Conservation (phyloP, 2,888 invertebrate species). For the Drosophila yooni region DNA sequence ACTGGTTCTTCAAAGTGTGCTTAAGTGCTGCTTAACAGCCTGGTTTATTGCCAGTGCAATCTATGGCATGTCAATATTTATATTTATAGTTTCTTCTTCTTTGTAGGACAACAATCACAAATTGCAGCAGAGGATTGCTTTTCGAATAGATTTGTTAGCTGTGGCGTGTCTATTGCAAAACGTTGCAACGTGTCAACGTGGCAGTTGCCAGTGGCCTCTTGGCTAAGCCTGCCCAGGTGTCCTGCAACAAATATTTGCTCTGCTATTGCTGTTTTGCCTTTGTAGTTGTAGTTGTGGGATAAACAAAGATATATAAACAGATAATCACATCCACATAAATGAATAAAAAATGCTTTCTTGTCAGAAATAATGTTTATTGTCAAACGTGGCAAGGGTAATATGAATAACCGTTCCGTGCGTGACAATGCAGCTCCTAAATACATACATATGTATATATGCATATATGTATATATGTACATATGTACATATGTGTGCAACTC, state of each 20-base stretch:
- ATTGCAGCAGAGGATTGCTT: conserved; percentile 2
- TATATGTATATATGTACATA: neutral
- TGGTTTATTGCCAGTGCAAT: neutral
- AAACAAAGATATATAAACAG: conserved; percentile 63
- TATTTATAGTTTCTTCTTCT: neutral
- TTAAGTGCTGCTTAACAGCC: neutral
- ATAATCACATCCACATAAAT: neutral
- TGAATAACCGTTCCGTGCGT: neutral
- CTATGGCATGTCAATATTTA: neutral
- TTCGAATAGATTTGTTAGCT: conserved; percentile 61
- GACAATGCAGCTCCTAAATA: neutral
- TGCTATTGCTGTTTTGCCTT: conserved; percentile 6
- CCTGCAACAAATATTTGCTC: conserved; percentile 53
- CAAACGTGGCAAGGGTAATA: neutral
- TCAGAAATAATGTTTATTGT: neutral
- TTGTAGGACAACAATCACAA: neutral
- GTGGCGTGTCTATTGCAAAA: conserved; percentile 57
- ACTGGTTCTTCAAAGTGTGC: neutral
- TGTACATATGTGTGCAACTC: neutral
- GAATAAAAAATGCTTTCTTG: neutral
- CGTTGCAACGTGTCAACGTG: conserved; percentile 24
- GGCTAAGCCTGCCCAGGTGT: conserved; percentile 38
- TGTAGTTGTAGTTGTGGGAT: conserved; percentile 25
- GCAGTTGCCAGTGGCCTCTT: neutral
- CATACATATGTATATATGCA: neutral